Evolutionary conservation across 53 echinoderm and acorn worm genomes (phyloP).

Genomic region (Holothuria scabra): DNA sequence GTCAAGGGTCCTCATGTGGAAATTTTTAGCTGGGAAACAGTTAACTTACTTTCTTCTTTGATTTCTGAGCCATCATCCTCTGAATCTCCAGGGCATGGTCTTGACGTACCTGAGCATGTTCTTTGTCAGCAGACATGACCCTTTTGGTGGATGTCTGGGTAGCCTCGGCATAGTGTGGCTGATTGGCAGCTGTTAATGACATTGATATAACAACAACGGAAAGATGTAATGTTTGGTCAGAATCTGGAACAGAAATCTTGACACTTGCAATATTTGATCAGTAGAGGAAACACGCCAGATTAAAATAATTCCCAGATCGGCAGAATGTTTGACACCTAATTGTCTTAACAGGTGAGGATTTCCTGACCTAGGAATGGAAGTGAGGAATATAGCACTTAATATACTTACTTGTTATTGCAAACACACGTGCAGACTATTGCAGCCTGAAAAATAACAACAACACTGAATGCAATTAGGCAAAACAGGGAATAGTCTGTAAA

Average conservation of each 20-base stretch:
- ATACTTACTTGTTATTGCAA: too few species aligned
- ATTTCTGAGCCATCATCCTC: constrained; percentile 1
- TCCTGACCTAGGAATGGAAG: too few species aligned
- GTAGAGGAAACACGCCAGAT: not conserved
- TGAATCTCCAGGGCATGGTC: constrained; percentile 37
- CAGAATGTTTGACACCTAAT: not conserved
- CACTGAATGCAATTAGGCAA: too few species aligned
- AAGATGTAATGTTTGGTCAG: not conserved
- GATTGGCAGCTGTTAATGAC: constrained; percentile 58
- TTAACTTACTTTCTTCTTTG: constrained; percentile 16
- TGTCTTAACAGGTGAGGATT: too few species aligned
- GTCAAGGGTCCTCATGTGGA: too few species aligned
- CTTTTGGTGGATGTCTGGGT: constrained; percentile 84
- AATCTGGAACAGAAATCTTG: too few species aligned
- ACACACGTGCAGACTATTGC: too few species aligned
- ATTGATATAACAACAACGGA: not conserved
- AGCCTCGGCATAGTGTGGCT: constrained; percentile 87
- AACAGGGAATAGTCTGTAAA: too few species aligned
- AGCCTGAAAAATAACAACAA: too few species aligned
- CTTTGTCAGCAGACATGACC: constrained; percentile 48
- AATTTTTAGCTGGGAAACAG: too few species aligned
- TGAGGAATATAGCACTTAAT: too few species aligned
- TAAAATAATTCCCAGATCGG: not conserved
- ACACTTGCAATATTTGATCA: not conserved
- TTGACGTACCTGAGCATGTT: constrained; percentile 10